Evolutionary conservation across 2,797 vertebrate genomes (phyloP).

Genomic region (Falco columbarius): DNA sequence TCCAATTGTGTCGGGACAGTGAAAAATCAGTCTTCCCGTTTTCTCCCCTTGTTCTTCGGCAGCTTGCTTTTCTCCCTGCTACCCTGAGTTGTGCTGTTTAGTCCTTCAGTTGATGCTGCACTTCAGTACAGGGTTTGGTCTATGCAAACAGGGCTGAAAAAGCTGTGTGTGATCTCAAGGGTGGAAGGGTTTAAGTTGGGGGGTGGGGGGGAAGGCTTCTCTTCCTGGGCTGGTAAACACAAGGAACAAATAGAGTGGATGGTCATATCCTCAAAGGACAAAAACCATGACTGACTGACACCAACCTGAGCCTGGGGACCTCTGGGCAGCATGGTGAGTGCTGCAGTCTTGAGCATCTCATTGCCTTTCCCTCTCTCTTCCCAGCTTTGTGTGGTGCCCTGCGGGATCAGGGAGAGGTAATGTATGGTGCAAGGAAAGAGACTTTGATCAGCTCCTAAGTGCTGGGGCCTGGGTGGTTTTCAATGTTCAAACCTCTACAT

Average conservation of each 20-base stretch:
- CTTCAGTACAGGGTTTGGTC: neutral
- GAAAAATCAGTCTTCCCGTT: neutral
- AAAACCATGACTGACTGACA: neutral
- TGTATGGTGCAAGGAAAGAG: neutral
- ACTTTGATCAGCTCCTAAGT: neutral
- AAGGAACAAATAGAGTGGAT: neutral
- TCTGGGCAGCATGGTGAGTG: neutral
- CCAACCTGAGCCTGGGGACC: fast-evolving
- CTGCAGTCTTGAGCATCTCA: neutral
- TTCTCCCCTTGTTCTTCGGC: neutral
- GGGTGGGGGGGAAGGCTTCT: neutral
- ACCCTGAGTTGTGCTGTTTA: neutral
- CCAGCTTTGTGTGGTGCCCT: neutral
- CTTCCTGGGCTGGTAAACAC: neutral
- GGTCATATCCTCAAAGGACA: neutral
- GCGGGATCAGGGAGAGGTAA: neutral
- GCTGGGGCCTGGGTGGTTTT: neutral
- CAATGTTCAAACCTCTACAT: neutral
- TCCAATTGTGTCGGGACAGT: neutral
- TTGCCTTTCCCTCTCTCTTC: neutral
- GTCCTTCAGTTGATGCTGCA: neutral
- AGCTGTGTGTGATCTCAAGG: neutral
- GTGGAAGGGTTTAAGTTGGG: neutral
- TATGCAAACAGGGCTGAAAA: neutral
- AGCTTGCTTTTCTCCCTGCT: neutral